Percentiles rank a stretch among this genome's conserved stretches.
Conservation (phyloP, 2,888 invertebrate genomes). For the Parthenolecanium corni region DNA sequence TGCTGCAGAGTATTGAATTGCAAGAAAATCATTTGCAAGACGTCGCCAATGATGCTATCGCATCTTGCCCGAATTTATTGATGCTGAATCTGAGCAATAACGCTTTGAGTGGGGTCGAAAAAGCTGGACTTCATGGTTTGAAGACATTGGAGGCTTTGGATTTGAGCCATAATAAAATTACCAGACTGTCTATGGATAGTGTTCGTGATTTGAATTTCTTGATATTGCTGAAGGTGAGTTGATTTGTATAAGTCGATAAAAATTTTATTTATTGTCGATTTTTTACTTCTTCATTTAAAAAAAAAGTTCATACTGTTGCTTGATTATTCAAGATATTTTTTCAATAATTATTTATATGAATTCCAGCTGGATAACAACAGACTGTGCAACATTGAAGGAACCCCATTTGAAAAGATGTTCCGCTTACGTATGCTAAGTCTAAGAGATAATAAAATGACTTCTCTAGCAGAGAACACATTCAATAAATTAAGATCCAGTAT, state of each 20-base stretch:
- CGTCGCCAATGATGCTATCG: constrained; percentile 62
- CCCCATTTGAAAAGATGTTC: constrained; percentile 73
- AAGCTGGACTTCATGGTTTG: constrained; percentile 59
- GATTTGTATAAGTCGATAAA: not conserved
- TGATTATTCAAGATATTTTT: not conserved
- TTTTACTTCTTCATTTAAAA: not conserved
- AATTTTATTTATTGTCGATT: not conserved
- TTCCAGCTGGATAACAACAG: constrained; percentile 63
- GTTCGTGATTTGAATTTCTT: constrained; percentile 71
- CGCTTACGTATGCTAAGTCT: constrained; percentile 67
- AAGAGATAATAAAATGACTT: constrained; percentile 60
- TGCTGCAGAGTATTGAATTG: constrained; percentile 59
- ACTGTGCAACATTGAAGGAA: constrained; percentile 65
- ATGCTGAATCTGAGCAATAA: constrained; percentile 75
- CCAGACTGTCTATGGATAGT: constrained; percentile 51
- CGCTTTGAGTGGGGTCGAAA: constrained; percentile 59
- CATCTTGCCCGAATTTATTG: constrained; percentile 62
- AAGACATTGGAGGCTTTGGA: constrained; percentile 74
- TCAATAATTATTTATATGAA: too few relatives aligned
- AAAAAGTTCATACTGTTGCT: not conserved
- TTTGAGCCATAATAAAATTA: constrained; percentile 64
- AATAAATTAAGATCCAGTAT: constrained; percentile 66
- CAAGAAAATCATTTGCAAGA: constrained; percentile 66
- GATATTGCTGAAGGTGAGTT: constrained; percentile 58
- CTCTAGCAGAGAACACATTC: constrained; percentile 61